phyloP scores from a whole-genome alignment of 2,888 invertebrate genomes.

The Lampropteryx suffumata region DNA sequence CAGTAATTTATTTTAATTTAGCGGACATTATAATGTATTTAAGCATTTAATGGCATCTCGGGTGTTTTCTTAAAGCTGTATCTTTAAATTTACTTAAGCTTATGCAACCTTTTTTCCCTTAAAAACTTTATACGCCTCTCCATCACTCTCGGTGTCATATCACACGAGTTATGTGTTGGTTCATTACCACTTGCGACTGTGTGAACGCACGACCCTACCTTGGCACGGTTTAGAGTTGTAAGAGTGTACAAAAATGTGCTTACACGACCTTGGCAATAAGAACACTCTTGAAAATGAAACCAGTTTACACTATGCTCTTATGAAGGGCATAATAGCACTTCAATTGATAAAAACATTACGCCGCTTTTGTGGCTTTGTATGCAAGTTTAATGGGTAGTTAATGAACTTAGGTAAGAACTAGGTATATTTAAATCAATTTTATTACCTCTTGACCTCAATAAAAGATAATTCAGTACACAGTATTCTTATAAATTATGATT shows the following conservation, averaged over 20 bases:
- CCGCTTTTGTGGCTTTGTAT: too few relatives aligned
- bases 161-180: constrained; percentile 13
- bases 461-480: too few relatives aligned
- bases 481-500: too few relatives aligned
- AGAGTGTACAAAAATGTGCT: constrained; percentile 25
- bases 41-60: too few relatives aligned
- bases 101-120: constrained; percentile 20
- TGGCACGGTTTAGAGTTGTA: constrained; percentile 31
- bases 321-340: constrained; percentile 12
- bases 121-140: constrained; percentile 11
- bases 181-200: constrained; percentile 27
- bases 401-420: too few relatives aligned
- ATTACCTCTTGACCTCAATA: too few relatives aligned
- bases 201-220: constrained; percentile 36
- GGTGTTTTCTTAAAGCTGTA: too few relatives aligned
- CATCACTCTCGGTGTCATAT: constrained; percentile 17
- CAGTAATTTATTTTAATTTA: too few relatives aligned
- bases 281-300: constrained; percentile 22
- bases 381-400: neutral
- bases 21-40: too few relatives aligned
- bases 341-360: constrained; percentile 17
- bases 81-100: too few relatives aligned
- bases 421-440: too few relatives aligned
- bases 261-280: constrained; percentile 31
- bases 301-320: constrained; percentile 17